Evolutionary conservation across 2,113 vertebrate genomes (phyloP), one percentile per base, ranked within the genome.

Genomic region (Xenopus borealis): DNA sequence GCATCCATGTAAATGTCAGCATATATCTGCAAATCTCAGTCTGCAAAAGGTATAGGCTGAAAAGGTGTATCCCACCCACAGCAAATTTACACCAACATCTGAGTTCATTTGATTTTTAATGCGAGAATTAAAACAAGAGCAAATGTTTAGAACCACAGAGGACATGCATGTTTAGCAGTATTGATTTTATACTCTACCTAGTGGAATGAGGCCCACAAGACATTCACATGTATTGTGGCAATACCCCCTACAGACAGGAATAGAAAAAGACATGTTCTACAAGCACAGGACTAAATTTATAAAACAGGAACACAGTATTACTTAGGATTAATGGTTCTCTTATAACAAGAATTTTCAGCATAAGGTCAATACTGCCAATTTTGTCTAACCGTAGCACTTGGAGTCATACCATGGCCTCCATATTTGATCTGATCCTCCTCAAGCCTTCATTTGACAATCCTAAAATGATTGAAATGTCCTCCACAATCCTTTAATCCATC

Each of bases 381-480:
- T 95, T 90, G 92, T 93, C 94, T 91, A 89, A 94, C 93, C 92
- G 93, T 95, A 95, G 94, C 95, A 94, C 94, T 94, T 92, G 92
- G 92, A 93, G 93, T 98, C 95, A 93, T 98, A 98, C 95, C 96
- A 98, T 97, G 92, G 95, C 94, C 94, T 94, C 92, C 93, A 95
- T 91, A 94, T 95, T 92, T 97, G 94, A 97, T 95, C 94, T 97
- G 94, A 95, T 96, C 95, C 94, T 98, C 94, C 96, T 96, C 94
- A 95, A 94, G 91, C 91, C 91, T 93, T 92, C 95, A 91, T 96
- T 94, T 93, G 92, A 93, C 88, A 96, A 97, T 98, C 95, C 95
- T 97, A 96, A 97, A 95, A 96, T 95, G 96, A 96, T 96, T 97
- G 95, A 95, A 94, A 95, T 97, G 94, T 96, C 94, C 93, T 97